Evolutionary conservation across 2,113 vertebrate genomes (phyloP).

Genomic region (Tichodroma muraria): DNA sequence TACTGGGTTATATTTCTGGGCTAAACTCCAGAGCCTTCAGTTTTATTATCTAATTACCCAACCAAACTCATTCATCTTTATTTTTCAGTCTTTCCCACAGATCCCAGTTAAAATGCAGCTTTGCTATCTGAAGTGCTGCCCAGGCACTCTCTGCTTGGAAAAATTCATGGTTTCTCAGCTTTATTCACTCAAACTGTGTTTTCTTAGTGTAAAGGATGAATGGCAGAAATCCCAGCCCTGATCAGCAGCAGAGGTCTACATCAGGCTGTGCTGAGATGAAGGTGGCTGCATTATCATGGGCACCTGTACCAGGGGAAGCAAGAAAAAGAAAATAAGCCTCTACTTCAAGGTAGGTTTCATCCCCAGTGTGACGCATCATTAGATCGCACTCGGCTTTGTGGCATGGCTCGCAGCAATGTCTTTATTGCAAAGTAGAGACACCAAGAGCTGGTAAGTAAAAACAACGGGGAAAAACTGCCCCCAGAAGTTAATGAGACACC

Average conservation of each 20-base stretch:
- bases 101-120: not conserved
- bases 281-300: not conserved
- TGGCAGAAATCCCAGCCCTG: not conserved
- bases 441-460: not conserved
- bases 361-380: not conserved
- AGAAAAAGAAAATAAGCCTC: not conserved
- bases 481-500: not conserved
- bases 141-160: not conserved
- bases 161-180: not conserved
- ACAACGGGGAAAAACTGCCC: not conserved
- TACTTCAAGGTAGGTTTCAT: not conserved
- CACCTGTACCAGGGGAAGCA: not conserved
- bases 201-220: not conserved
- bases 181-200: not conserved
- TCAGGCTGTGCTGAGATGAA: not conserved
- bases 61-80: slow-evolving; percentile 29
- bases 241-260: not conserved
- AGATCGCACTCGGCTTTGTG: not conserved
- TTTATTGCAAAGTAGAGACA: not conserved
- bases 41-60: slow-evolving; percentile 49
- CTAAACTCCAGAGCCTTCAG: slow-evolving; percentile 15
- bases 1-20: slow-evolving; percentile 1
- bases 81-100: slow-evolving; percentile 13
- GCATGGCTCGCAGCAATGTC: not conserved
- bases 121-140: not conserved